These are phyloP conservation scores for Nomada lathburiana DNA, from an alignment of 2,888 invertebrate genomes.

Conservation along the genomic window DNA sequence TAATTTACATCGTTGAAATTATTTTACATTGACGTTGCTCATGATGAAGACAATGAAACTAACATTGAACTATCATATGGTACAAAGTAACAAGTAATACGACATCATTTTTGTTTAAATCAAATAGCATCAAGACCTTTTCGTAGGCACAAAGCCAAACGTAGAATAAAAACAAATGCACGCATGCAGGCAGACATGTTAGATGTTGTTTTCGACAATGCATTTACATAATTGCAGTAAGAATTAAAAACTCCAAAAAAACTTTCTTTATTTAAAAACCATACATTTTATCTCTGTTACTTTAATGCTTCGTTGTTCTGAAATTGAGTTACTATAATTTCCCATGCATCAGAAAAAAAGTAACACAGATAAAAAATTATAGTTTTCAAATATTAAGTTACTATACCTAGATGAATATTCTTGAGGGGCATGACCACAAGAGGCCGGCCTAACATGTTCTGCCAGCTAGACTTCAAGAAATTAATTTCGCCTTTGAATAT, in stretches of 20 bases:
- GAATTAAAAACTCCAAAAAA: constrained; percentile 37
- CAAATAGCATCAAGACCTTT: constrained; percentile 45
- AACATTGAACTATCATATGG: constrained; percentile 23
- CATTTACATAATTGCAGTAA: constrained; percentile 46
- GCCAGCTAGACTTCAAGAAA: constrained; percentile 99
- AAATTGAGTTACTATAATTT: constrained; percentile 11
- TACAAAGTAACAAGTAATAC: constrained; percentile 38
- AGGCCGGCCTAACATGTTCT: constrained; percentile 98
- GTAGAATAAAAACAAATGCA: constrained; percentile 69
- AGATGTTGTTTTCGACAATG: constrained; percentile 57
- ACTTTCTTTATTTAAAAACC: constrained; percentile 58
- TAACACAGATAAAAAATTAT: constrained; percentile 60
- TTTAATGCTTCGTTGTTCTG: constrained; percentile 10
- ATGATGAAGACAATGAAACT: constrained; percentile 38
- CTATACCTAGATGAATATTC: constrained; percentile 94
- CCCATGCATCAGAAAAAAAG: constrained; percentile 39
- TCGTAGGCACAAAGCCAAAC: constrained; percentile 56
- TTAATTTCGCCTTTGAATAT: constrained; percentile 98
- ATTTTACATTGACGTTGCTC: constrained; percentile 47
- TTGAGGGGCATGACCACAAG: constrained; percentile 96
- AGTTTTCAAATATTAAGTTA: constrained; percentile 72
- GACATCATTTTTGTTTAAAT: constrained; percentile 12
- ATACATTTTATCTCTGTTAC: constrained; percentile 59
- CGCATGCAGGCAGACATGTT: constrained; percentile 76
- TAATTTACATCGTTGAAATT: constrained; percentile 21